Evolutionary conservation across 2,113 vertebrate genomes (phyloP).

Genomic region (Columba janthina): DNA sequence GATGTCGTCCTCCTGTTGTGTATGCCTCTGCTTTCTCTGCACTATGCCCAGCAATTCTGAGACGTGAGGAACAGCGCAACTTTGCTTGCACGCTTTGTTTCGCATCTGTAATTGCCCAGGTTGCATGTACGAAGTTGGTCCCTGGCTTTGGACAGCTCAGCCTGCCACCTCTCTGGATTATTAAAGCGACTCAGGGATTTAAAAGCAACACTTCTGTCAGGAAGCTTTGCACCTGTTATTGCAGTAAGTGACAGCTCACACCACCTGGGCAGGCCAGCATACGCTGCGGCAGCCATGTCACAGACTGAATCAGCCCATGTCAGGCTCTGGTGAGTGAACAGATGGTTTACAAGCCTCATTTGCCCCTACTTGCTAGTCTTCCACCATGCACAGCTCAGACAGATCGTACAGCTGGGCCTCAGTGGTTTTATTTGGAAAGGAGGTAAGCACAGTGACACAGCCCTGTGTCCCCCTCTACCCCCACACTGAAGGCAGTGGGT

Average conservation of each 20-base stretch:
- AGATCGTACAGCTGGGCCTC: rapidly evolving
- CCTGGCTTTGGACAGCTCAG: not conserved
- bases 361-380: not conserved
- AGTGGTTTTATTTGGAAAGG: not conserved
- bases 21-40: not conserved
- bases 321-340: not conserved
- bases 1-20: not conserved
- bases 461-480: not conserved
- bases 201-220: not conserved
- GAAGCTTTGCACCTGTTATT: not conserved
- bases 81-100: not conserved
- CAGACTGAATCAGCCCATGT: not conserved
- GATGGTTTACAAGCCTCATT: slow-evolving; percentile 52
- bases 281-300: not conserved
- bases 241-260: not conserved
- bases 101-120: not conserved
- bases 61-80: not conserved
- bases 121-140: rapidly evolving
- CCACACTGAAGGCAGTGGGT: not conserved
- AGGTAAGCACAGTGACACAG: not conserved
- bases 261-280: not conserved
- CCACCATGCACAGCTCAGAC: not conserved
- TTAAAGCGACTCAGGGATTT: not conserved
- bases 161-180: rapidly evolving
- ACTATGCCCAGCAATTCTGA: not conserved